Percentiles rank a stretch among this genome's conserved stretches.
Evolutionary conservation across 2,888 invertebrate species (phyloP).

Genomic region (Dugesia japonica): DNA sequence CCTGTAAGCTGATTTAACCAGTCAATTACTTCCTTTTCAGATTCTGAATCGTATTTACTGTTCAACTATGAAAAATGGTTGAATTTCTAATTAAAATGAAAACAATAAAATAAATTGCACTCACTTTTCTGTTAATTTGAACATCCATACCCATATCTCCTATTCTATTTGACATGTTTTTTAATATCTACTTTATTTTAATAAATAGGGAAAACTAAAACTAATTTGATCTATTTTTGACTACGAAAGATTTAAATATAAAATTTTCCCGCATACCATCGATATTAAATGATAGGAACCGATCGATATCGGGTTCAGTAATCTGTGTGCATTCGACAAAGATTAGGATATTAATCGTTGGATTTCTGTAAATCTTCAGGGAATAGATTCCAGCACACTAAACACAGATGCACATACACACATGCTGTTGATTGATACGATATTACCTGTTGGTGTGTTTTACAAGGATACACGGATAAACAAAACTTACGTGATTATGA

Average conservation of each 20-base stretch:
- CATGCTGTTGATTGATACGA: neutral
- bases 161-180: slow-evolving; percentile 32
- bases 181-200: neutral
- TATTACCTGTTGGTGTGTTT: neutral
- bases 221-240: neutral
- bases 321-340: neutral
- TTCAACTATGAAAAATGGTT: slow-evolving; percentile 58
- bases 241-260: neutral
- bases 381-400: neutral
- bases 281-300: neutral
- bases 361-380: neutral
- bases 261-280: neutral
- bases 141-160: slow-evolving; percentile 34
- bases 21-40: slow-evolving; percentile 74
- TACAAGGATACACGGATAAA: neutral
- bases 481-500: too few species aligned
- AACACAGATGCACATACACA: neutral
- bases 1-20: slow-evolving; percentile 69
- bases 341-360: neutral
- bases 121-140: slow-evolving; percentile 29
- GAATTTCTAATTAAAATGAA: neutral
- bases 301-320: neutral
- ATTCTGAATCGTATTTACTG: slow-evolving; percentile 84
- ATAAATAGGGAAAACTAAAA: neutral
- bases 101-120: neutral